Percentiles rank a stretch among this genome's conserved stretches.
Conservation (phyloP, 2,113 vertebrate species). For the Mesitornis unicolor region DNA sequence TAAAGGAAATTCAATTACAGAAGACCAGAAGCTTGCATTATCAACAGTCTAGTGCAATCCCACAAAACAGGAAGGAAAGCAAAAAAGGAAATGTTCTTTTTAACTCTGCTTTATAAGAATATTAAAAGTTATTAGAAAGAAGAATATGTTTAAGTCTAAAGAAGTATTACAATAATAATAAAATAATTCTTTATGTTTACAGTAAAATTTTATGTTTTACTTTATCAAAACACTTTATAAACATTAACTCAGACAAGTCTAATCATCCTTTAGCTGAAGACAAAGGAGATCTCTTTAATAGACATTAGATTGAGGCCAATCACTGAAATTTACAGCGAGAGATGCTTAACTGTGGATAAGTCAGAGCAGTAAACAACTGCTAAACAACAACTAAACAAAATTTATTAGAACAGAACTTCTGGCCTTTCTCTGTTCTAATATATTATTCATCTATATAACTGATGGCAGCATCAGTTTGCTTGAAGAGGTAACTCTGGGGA, state of each 20-base stretch:
- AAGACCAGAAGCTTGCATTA: background rate
- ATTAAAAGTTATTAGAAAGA: background rate
- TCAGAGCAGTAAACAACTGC: background rate
- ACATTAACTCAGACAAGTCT: background rate
- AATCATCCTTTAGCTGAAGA: background rate
- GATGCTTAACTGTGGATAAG: background rate
- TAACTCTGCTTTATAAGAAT: background rate
- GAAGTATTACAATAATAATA: background rate
- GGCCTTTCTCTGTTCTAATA: background rate
- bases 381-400: background rate
- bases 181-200: background rate
- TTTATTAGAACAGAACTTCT: background rate
- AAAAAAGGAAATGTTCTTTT: background rate
- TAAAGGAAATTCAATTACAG: constrained; percentile 22
- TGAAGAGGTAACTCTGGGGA: background rate
- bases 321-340: background rate
- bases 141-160: background rate
- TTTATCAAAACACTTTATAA: background rate
- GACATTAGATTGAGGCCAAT: background rate
- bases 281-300: background rate
- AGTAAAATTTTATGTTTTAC: background rate
- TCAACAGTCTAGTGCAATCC: background rate
- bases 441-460: background rate
- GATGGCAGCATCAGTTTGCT: background rate
- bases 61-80: constrained; percentile 4